These are phyloP conservation scores for Heliornis fulica DNA, from an alignment of 2,113 vertebrate species.

Conservation along the genomic window DNA sequence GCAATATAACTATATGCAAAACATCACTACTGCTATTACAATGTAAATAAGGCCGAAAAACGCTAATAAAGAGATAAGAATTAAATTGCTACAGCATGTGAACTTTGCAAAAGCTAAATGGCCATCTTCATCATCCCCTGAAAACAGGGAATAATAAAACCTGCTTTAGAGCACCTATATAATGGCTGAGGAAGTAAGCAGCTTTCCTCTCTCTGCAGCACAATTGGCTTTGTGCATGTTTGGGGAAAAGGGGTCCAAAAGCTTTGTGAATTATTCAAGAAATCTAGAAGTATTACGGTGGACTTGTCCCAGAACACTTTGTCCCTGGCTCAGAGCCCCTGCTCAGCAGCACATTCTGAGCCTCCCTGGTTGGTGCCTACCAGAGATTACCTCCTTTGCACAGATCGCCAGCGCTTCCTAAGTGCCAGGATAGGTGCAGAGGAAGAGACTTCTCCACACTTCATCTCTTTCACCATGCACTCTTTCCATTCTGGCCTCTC, in stretches of 20 bases:
- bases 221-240: background rate
- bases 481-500: background rate
- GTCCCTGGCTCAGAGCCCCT: background rate
- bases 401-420: background rate
- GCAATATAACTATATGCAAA: background rate
- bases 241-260: conserved; percentile 3
- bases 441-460: background rate
- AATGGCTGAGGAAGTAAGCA: background rate
- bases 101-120: background rate
- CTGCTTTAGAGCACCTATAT: background rate
- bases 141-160: background rate
- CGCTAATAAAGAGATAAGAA: background rate
- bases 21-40: background rate
- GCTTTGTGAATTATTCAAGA: conserved; percentile 12
- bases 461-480: background rate
- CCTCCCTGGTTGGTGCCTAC: background rate
- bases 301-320: background rate
- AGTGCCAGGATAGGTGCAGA: background rate
- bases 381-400: background rate
- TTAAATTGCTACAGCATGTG: background rate
- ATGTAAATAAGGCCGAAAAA: conserved; percentile 11
- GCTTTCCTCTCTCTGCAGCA: background rate
- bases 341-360: background rate
- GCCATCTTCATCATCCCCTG: background rate
- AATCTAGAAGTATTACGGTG: background rate